phyloP scores from a whole-genome alignment of 2,113 vertebrate species.

The Saguinus imperator region DNA sequence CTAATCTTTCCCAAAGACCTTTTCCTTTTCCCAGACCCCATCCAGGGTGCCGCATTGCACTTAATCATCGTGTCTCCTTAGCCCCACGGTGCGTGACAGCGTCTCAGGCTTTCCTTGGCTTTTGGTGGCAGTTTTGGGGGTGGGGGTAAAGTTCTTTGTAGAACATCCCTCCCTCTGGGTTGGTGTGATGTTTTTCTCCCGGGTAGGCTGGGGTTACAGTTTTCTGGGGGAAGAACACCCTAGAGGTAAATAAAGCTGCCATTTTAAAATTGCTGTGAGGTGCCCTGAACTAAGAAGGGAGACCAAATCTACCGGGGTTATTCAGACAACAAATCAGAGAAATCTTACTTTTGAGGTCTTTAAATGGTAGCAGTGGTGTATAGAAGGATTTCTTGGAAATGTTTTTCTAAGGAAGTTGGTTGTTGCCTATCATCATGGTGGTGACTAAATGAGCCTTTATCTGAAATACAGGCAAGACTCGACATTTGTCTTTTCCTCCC shows the following conservation, averaged over 20 bases:
- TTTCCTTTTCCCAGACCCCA: not conserved
- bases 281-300: not conserved
- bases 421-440: not conserved
- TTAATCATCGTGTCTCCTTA: not conserved
- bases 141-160: not conserved
- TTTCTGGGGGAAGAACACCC: not conserved
- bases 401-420: not conserved
- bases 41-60: not conserved
- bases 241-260: not conserved
- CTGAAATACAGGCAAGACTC: not conserved
- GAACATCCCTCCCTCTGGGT: not conserved
- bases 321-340: not conserved
- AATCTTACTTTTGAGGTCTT: not conserved
- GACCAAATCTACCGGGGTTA: not conserved
- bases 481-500: not conserved
- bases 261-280: not conserved
- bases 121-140: not conserved
- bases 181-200: not conserved
- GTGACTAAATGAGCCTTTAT: not conserved
- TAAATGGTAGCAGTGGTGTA: not conserved
- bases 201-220: no score
- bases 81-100: rapidly evolving
- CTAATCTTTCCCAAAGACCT: not conserved
- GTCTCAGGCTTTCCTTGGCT: not conserved
- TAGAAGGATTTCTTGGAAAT: not conserved